These are phyloP conservation scores for Epinephelus moara DNA, from an alignment of 2,113 vertebrate genomes.

Conservation along the genomic window DNA sequence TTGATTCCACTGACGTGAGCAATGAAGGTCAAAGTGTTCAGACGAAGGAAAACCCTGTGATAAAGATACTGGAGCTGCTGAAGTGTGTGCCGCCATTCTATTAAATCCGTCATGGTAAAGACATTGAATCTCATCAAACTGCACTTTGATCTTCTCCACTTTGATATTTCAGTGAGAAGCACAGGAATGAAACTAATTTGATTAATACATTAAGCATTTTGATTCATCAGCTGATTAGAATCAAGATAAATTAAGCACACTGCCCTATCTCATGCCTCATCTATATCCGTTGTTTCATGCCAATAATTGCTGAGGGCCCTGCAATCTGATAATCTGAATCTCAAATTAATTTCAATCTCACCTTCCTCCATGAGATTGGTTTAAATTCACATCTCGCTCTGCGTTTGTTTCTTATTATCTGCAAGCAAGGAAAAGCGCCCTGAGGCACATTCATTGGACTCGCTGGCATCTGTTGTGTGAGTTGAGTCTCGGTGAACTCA, in stretches of 20 bases:
- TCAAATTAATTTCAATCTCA: conserved; percentile 65
- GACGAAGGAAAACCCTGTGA: conserved; percentile 39
- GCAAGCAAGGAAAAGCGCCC: background rate
- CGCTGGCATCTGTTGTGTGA: conserved; percentile 14
- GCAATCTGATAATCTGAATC: conserved; percentile 56
- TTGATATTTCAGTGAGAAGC: conserved; percentile 62
- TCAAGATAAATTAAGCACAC: conserved; percentile 59
- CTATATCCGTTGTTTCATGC: conserved; percentile 59
- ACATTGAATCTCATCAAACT: conserved; percentile 60
- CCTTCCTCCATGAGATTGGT: conserved; percentile 51
- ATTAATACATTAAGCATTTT: conserved; percentile 74
- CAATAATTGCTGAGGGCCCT: conserved; percentile 57
- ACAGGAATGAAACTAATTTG: conserved; percentile 67
- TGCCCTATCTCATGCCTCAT: conserved; percentile 52
- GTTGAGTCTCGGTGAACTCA: conserved; percentile 16
- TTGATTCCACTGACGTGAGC: conserved; percentile 17
- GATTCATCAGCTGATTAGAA: conserved; percentile 73
- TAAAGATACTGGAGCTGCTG: conserved; percentile 33
- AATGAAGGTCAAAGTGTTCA: conserved; percentile 61
- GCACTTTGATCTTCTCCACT: conserved; percentile 65
- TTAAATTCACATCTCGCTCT: conserved; percentile 32
- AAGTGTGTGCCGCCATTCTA: conserved; percentile 31
- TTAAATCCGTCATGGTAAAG: conserved; percentile 56
- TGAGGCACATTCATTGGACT: background rate
- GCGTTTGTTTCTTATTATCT: conserved; percentile 4